A percentile compares a stretch with the other conserved stretches of the same genome.
Evolutionary conservation across 2,888 invertebrate species (phyloP).

Genomic region (Acrocera orbiculus): DNA sequence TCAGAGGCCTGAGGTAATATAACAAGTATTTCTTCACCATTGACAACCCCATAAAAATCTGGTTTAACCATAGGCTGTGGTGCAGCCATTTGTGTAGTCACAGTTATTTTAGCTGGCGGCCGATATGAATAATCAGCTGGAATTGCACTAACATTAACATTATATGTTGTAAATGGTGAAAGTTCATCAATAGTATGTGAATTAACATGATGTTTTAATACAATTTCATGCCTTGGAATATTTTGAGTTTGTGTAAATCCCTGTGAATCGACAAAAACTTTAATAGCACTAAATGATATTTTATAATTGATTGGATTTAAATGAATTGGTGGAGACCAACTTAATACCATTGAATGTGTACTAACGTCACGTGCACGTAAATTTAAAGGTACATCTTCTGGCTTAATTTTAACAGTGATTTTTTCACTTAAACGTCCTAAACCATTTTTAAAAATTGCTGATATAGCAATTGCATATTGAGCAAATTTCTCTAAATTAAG

Average conservation of each 20-base stretch:
- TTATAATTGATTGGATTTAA: conserved; percentile 78
- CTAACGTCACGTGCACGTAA: conserved; percentile 78
- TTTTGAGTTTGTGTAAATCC: conserved; percentile 79
- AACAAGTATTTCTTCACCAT: conserved; percentile 74
- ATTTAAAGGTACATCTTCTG: conserved; percentile 81
- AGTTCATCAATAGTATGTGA: conserved; percentile 70
- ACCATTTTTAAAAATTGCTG: conserved; percentile 62
- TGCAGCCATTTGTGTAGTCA: conserved; percentile 91
- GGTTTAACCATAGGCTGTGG: conserved; percentile 93
- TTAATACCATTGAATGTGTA: conserved; percentile 82
- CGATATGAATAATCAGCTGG: conserved; percentile 68
- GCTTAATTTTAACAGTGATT: conserved; percentile 75
- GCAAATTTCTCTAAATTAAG: conserved; percentile 80
- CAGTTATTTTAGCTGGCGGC: conserved; percentile 82
- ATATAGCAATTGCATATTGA: conserved; percentile 80
- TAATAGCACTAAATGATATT: conserved; percentile 80
- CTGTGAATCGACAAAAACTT: conserved; percentile 86
- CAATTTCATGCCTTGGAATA: conserved; percentile 53
- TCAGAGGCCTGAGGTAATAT: conserved; percentile 91
- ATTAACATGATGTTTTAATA: conserved; percentile 50
- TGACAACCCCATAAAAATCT: conserved; percentile 79
- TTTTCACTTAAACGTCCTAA: conserved; percentile 77
- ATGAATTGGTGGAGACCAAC: conserved; percentile 78
- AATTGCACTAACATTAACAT: conserved; percentile 81
- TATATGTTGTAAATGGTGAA: conserved; percentile 86